Conservation (phyloP, 2,888 invertebrate genomes). For the Embidobia sp. region DNA sequence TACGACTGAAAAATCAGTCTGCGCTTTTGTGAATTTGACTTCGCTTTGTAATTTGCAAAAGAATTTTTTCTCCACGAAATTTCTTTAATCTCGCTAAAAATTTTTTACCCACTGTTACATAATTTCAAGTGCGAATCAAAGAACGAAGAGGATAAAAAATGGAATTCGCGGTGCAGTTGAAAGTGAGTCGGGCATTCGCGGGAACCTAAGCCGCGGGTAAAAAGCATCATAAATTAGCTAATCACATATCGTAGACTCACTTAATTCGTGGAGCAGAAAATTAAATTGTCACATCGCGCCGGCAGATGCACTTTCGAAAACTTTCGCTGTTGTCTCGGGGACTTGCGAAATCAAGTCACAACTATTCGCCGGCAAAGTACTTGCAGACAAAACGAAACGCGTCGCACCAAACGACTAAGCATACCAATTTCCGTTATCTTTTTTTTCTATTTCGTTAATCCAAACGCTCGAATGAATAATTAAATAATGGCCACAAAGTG, state of each 20-base stretch:
- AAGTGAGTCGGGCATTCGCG: no score
- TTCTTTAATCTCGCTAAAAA: no score
- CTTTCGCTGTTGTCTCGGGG: constrained; percentile 2
- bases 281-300: constrained; percentile 28
- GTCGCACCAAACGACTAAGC: not conserved
- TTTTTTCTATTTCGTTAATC: constrained; percentile 16
- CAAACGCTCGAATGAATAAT: constrained; percentile 12
- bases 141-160: not conserved
- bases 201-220: constrained; percentile 13
- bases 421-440: not conserved
- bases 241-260: constrained; percentile 36
- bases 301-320: constrained; percentile 23
- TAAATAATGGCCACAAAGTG: not conserved
- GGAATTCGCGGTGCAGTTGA: not conserved
- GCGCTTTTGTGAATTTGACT: no score
- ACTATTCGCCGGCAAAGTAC: constrained; percentile 13
- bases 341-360: constrained; percentile 19
- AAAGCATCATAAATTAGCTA: constrained; percentile 41
- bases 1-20: no score
- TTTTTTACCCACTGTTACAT: no score
- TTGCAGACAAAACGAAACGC: not conserved
- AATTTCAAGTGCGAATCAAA: no score
- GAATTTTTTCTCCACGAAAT: no score
- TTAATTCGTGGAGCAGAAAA: constrained; percentile 47
- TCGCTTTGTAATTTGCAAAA: no score